Conservation (phyloP, 2,113 vertebrate genomes). For the Xenus cinereus region DNA sequence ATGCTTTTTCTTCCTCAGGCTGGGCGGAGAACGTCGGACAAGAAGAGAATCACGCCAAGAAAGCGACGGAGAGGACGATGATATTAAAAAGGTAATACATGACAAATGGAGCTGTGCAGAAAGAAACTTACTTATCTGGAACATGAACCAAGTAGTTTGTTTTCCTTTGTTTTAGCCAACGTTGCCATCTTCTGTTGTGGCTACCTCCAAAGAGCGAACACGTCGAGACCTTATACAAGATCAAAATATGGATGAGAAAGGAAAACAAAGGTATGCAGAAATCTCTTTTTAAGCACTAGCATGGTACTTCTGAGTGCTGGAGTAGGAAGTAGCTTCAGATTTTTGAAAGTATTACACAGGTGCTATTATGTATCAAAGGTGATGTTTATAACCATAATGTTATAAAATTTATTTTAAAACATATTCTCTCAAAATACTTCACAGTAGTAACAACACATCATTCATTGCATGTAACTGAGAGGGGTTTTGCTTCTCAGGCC, state of each 20-base stretch:
- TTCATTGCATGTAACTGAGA: fast-evolving
- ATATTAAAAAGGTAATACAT: conserved; percentile 90
- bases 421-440: neutral
- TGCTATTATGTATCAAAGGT: neutral
- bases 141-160: neutral
- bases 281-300: neutral
- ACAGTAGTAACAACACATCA: neutral
- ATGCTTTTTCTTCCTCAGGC: conserved; percentile 70
- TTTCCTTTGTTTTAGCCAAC: conserved; percentile 80
- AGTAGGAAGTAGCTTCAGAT: neutral
- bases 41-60: conserved; percentile 96
- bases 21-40: conserved; percentile 95
- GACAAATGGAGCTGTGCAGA: neutral
- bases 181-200: conserved; percentile 98
- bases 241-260: conserved; percentile 98
- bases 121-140: neutral
- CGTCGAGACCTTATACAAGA: conserved; percentile 99
- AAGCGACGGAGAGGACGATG: conserved; percentile 98
- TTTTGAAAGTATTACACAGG: neutral
- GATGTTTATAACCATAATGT: too few relatives aligned
- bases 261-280: conserved; percentile 89
- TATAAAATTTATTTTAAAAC: neutral
- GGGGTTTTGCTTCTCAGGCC: neutral
- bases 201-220: conserved; percentile 99
- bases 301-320: neutral